Percentiles rank a stretch among this genome's conserved stretches.
Evolutionary conservation across 1,140 invertebrate genomes (phyloP).

Genomic region (Coptotermes formosanus): DNA sequence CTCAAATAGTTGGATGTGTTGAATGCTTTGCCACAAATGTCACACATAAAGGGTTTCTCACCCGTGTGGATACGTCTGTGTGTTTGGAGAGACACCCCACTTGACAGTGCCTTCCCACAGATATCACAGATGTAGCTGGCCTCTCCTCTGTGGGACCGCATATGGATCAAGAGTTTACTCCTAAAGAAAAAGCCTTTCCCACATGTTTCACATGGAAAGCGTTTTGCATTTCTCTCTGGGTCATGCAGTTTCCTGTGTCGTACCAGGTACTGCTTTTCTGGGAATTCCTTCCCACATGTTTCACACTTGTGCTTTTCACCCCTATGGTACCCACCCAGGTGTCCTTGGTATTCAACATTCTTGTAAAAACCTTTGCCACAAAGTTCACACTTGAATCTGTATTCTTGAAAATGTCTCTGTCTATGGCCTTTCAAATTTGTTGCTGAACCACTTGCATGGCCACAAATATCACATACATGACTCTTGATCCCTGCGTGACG

Average conservation of each 20-base stretch:
- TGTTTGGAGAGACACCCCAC: conserved; percentile 52
- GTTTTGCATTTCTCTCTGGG: conserved; percentile 44
- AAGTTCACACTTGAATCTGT: conserved; percentile 7
- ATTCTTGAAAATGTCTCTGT: conserved; percentile 18
- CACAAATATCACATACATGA: conserved; percentile 24
- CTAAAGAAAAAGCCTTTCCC: conserved; percentile 51
- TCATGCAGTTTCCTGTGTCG: conserved; percentile 44
- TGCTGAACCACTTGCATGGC: background rate
- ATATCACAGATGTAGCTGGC: conserved; percentile 53
- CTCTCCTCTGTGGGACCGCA: conserved; percentile 8
- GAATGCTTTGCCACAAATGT: conserved; percentile 56
- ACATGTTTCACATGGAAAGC: conserved; percentile 74
- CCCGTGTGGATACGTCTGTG: conserved; percentile 61
- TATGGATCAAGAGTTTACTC: background rate
- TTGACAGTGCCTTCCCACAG: conserved; percentile 48
- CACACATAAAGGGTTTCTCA: conserved; percentile 50
- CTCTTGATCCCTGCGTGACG: background rate
- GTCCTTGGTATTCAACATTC: background rate
- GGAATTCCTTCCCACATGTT: conserved; percentile 33
- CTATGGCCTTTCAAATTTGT: background rate
- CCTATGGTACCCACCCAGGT: background rate
- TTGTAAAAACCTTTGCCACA: conserved; percentile 9
- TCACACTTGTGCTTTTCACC: conserved; percentile 35
- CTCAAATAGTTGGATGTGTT: conserved; percentile 61
- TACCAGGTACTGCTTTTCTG: background rate